phyloP scores from a whole-genome alignment of 1,140 invertebrate species.

The Leptopilina clavipes region DNA sequence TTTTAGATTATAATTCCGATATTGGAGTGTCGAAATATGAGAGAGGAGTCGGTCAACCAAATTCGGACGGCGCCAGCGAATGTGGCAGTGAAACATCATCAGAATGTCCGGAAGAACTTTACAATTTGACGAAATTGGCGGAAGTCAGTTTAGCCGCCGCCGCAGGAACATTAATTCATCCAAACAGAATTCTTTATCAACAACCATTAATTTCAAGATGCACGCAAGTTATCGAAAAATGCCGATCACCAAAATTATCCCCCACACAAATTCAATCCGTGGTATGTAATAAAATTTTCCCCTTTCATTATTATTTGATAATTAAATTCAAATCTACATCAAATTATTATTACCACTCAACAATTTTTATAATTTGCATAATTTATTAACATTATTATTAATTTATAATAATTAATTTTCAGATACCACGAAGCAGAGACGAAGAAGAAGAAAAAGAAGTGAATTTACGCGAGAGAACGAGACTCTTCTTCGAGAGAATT shows the following conservation, averaged over 20 bases:
- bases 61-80: conserved; percentile 71
- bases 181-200: conserved; percentile 59
- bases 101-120: conserved; percentile 81
- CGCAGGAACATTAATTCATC: conserved; percentile 73
- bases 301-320: too few relatives aligned
- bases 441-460: conserved; percentile 56
- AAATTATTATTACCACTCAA: too few relatives aligned
- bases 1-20: conserved; percentile 69
- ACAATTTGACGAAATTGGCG: conserved; percentile 84
- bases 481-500: conserved; percentile 68
- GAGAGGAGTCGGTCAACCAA: conserved; percentile 64
- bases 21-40: conserved; percentile 66
- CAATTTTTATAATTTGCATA: too few relatives aligned
- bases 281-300: too few relatives aligned
- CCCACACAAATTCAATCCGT: conserved; percentile 2
- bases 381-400: too few relatives aligned
- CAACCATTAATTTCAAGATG: conserved; percentile 46
- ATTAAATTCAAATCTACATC: too few relatives aligned
- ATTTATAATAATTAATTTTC: too few relatives aligned
- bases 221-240: conserved; percentile 48
- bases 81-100: conserved; percentile 71
- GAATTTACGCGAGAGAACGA: conserved; percentile 61
- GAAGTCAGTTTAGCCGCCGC: conserved; percentile 82
- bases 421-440: conserved; percentile 39
- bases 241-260: background rate